Conservation (phyloP, 2,888 invertebrate genomes). For the Lepidochitona cinerea region DNA sequence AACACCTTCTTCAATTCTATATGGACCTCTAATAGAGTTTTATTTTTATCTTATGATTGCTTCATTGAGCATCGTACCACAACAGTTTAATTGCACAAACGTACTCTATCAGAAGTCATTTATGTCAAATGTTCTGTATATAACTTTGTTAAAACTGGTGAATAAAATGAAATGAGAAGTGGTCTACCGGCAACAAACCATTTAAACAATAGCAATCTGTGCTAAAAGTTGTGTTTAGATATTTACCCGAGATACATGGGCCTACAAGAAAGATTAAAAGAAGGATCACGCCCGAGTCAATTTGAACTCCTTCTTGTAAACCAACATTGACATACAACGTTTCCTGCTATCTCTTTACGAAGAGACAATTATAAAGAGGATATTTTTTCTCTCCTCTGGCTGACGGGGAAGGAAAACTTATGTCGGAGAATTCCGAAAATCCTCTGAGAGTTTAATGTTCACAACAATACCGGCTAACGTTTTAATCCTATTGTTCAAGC, state of each 20-base stretch:
- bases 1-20: too few species aligned
- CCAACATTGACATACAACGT: background rate
- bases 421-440: background rate
- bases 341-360: background rate
- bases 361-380: background rate
- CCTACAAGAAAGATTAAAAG: constrained; percentile 5
- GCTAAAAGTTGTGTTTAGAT: background rate
- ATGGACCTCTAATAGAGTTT: too few species aligned
- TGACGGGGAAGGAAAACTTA: background rate
- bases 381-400: background rate
- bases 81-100: too few species aligned
- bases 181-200: too few species aligned
- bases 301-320: background rate
- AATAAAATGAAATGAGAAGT: too few species aligned
- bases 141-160: background rate
- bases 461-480: too few species aligned
- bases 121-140: too few species aligned
- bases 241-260: background rate
- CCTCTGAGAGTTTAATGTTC: too few species aligned
- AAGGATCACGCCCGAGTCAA: background rate
- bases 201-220: background rate
- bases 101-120: too few species aligned
- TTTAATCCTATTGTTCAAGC: too few species aligned
- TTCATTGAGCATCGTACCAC: too few species aligned
- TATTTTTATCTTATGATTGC: too few species aligned